A percentile compares a stretch with the other conserved stretches of the same genome.
These are phyloP conservation scores for Craniophora ligustri DNA, from an alignment of 2,888 invertebrate genomes.

Conservation along the genomic window DNA sequence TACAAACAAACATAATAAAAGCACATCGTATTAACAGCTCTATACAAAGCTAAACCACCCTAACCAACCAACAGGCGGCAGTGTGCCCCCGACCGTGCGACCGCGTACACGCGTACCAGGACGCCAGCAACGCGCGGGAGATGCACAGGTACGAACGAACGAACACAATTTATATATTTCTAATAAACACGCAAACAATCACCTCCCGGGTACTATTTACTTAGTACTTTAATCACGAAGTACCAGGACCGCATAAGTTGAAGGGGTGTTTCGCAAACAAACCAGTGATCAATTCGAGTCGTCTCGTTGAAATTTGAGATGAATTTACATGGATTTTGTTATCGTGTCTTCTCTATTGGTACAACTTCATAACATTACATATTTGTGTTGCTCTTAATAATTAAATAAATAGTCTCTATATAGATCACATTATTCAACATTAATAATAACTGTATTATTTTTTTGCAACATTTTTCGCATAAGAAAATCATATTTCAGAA, in stretches of 20 bases:
- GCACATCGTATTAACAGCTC: constrained; percentile 63
- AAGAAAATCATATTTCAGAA: too few species aligned
- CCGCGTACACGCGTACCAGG: constrained; percentile 58
- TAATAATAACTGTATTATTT: too few species aligned
- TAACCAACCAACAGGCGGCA: constrained; percentile 70
- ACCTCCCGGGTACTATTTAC: constrained; percentile 16
- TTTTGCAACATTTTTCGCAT: too few species aligned
- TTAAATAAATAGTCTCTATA: too few species aligned
- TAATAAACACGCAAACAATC: constrained; percentile 43
- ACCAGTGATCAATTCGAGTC: constrained; percentile 11
- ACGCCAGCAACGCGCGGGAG: constrained; percentile 53
- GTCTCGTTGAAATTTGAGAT: constrained; percentile 40
- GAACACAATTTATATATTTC: constrained; percentile 37
- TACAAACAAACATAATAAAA: not conserved
- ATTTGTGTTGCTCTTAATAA: too few species aligned
- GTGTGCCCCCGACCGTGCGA: constrained; percentile 64
- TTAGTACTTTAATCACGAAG: constrained; percentile 16
- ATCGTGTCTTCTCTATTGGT: constrained; percentile 16
- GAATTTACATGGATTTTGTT: constrained; percentile 21
- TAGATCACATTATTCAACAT: too few species aligned
- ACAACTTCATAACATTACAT: too few species aligned
- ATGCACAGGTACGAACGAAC: constrained; percentile 74
- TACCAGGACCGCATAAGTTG: constrained; percentile 30
- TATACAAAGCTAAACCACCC: constrained; percentile 62
- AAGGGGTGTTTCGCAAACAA: constrained; percentile 8